Percentiles rank a stretch among this genome's conserved stretches.
Conservation (phyloP, 2,888 invertebrate species). For the Bombylius discolor region DNA sequence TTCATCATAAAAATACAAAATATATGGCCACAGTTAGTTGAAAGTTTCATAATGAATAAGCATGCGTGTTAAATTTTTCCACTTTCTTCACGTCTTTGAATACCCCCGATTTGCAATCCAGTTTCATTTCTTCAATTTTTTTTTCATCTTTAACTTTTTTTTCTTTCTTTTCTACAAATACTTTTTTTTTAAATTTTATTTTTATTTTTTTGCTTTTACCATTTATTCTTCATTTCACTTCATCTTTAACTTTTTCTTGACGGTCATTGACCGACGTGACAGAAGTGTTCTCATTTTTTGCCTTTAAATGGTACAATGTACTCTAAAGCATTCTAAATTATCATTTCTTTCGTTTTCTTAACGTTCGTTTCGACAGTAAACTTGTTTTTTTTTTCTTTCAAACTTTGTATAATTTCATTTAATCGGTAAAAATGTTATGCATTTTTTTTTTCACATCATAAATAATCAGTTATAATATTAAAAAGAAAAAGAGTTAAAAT, state of each 20-base stretch:
- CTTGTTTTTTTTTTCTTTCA: no score
- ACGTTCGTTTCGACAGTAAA: no score
- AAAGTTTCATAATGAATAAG: not conserved
- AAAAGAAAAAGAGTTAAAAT: no score
- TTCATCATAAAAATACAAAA: no score
- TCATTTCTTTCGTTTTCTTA: no score
- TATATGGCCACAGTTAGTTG: no score
- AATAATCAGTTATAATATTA: no score
- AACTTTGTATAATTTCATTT: no score
- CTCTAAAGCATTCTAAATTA: conserved; percentile 1
- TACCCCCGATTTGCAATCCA: not conserved
- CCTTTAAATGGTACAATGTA: conserved; percentile 2
- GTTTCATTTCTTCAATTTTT: not conserved
- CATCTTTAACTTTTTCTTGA: not conserved
- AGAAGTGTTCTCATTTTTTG: conserved; percentile 7
- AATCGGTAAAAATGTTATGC: no score
- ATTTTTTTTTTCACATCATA: no score
- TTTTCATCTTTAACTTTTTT: not conserved
- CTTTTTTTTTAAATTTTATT: no score
- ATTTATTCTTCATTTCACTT: conserved; percentile 1
- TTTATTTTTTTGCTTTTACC: not conserved
- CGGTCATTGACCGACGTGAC: conserved; percentile 6
- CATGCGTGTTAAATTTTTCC: not conserved
- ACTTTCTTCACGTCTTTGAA: not conserved
- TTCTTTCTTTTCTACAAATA: no score